Percentiles rank a stretch among this genome's conserved stretches.
phyloP scores from a whole-genome alignment of 2,888 invertebrate species.

The Exocentrus adspersus region DNA sequence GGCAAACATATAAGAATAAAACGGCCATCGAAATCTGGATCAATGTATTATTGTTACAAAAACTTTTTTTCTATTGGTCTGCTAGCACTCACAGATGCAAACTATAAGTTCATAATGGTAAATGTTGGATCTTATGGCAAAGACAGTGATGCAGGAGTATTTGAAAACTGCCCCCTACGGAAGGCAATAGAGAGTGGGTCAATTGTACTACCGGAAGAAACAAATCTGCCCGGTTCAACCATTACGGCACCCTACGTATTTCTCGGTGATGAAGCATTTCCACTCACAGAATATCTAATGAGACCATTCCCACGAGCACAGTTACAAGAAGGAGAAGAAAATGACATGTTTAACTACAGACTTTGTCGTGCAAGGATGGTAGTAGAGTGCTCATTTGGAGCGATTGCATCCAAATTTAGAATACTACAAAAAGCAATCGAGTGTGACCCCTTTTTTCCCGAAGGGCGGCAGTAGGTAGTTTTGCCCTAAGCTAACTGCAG shows the following conservation, averaged over 20 bases:
- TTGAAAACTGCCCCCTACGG: slow-evolving; percentile 2
- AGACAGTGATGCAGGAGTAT: slow-evolving; percentile 5
- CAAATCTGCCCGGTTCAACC: background rate
- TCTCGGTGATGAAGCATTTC: slow-evolving; percentile 29
- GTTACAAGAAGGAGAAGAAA: slow-evolving; percentile 34
- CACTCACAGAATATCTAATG: slow-evolving; percentile 32
- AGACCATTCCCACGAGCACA: slow-evolving; percentile 38
- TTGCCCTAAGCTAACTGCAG: too few relatives aligned
- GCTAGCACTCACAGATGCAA: background rate
- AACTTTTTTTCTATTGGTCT: background rate
- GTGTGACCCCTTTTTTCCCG: too few relatives aligned
- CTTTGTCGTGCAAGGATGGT: slow-evolving; percentile 43
- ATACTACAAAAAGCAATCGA: slow-evolving; percentile 35
- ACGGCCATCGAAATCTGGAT: background rate
- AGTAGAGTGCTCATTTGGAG: slow-evolving; percentile 48
- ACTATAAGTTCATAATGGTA: slow-evolving; percentile 10
- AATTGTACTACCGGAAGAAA: slow-evolving; percentile 8
- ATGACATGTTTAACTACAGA: slow-evolving; percentile 29
- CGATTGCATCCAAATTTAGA: slow-evolving; percentile 30
- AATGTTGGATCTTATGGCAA: slow-evolving; percentile 10
- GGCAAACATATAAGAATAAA: slow-evolving; percentile 3
- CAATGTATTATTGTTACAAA: too few relatives aligned
- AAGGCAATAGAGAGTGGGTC: background rate
- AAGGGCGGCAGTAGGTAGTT: too few relatives aligned
- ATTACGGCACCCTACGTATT: slow-evolving; percentile 20